Evolutionary conservation across 2,888 invertebrate species (phyloP).

Genomic region (Andrena dorsata): DNA sequence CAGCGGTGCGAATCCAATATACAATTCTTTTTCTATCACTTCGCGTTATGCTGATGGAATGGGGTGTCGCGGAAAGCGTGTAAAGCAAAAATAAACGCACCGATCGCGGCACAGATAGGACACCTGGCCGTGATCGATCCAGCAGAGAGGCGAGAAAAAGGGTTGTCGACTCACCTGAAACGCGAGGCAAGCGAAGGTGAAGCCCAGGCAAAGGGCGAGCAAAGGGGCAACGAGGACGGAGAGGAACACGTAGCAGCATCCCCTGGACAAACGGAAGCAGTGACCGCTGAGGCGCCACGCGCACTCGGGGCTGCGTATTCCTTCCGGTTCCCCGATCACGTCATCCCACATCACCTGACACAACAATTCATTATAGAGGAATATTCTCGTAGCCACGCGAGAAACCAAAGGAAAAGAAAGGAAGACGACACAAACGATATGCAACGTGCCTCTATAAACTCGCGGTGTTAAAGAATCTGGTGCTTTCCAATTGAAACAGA

Average conservation of each 20-base stretch:
- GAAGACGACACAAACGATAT: neutral
- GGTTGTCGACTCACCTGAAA: conserved; percentile 87
- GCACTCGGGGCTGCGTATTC: conserved; percentile 89
- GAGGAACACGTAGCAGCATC: conserved; percentile 90
- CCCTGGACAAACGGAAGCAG: conserved; percentile 89
- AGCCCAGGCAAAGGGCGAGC: conserved; percentile 88
- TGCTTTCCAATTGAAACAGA: neutral
- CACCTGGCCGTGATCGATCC: conserved; percentile 23
- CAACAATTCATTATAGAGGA: neutral
- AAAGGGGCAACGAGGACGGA: conserved; percentile 90
- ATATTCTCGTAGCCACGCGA: neutral
- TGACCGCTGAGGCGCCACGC: conserved; percentile 89
- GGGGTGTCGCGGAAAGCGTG: neutral
- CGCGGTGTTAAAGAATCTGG: too few relatives aligned
- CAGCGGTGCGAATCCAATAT: too few relatives aligned
- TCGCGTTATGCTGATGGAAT: neutral
- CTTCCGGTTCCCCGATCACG: conserved; percentile 90
- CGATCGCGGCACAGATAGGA: neutral
- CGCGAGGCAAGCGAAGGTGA: conserved; percentile 89
- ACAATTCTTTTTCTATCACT: neutral
- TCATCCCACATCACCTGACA: conserved; percentile 90
- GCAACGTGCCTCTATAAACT: neutral
- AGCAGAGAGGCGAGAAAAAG: conserved; percentile 17
- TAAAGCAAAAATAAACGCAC: conserved; percentile 8
- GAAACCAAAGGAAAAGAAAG: neutral